Base-by-base conservation (phyloP, 1,140 invertebrate genomes). In the Subanguina moxae region DNA sequence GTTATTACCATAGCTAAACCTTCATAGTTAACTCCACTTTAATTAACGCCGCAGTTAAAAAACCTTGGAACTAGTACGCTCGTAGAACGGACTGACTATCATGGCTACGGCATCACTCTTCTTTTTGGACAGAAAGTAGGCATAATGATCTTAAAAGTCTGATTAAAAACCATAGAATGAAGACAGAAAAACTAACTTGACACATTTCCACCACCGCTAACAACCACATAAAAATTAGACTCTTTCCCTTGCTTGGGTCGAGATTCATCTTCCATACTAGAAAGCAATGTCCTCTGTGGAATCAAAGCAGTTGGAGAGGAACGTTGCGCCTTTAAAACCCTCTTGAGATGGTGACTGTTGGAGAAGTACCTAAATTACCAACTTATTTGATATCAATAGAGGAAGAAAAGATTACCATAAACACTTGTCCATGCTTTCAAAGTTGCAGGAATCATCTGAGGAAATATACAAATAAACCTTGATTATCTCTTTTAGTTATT, bases 1-100 rank as follows among this genome's bases (percentile, higher is more conserved):
- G 11, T 5, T 38, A 38, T 5, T 3, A 38, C 32, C 11, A 38
- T 38, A 11, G 32, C 32, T 38, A 38, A 38, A 38, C 32, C 32
- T 3, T 38, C 11, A 11, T 5, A 38, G 11, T 5, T 38, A 38
- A 5, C 3, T 38, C 32, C 32, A 38, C 11, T 5, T 11, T 5
- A 38, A 38, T 38, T 11, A 38, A n/a, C n/a, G n/a, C n/a, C n/a
- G n/a, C n/a, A n/a, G n/a, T n/a, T n/a, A n/a, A n/a, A n/a, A n/a
- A n/a, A 76, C 74, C 32, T 72, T 56, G 15, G 73, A 23, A 19
- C 46, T 56, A 42, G 73, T 75, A 19, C 59, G 76, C n/a, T 71
- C 76, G 59, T 64, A 76, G 57, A 78, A 76, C 9, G 76, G 30
- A 11, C 57, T 76, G 15, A 78, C 65, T 30, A 76, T 62, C 74